Evolutionary conservation across 1,140 invertebrate genomes (phyloP), one percentile per base, ranked within the genome.

Genomic region (Aphelinus certus): DNA sequence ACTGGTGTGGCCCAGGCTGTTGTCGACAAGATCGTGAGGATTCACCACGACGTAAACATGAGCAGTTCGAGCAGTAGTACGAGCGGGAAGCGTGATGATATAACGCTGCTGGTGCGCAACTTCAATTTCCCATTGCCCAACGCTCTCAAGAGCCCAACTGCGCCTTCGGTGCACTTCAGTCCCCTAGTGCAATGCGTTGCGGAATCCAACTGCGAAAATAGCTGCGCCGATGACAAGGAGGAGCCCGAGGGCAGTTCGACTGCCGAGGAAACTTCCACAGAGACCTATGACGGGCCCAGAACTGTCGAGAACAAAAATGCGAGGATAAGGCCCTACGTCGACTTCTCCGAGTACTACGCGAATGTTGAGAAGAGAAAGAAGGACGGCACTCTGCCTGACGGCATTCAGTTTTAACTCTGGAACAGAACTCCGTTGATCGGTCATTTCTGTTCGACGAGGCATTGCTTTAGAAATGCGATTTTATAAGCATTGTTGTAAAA

Each of bases 1-100:
- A 94, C 91, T 49, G 92, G 93, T 46, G 94, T 97, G 53, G 94
- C 95, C 53, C 95, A 97, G 88, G 93, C 94, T 2, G 95, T 96
- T 0, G 92, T 97, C 0, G 93, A 97, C 81, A 95, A 95, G 88
- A 92, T 95, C 6, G 94, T 95, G 3, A 87, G 94, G 64, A 91
- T 95, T 69, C 96, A 97, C 82, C 93, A 96, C 76, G 94, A 96
- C 69, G 91, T 91, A 69, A 96, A 92, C 80, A 92, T 95, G 87
- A 91, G 90, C 70, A 91, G 89, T 69, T 89, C 88, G 5, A 77
- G 89, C 69, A 88, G 82, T 58, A 87, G 86, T 3, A 87, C 87
- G 3, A 81, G 80, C 57, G 84, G 86, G 42, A 91, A 91, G 80
- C 84, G 93, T 58, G 93, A 95, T 75, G 94, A 96, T 81, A 95